Evolutionary conservation across 2,888 invertebrate species (phyloP).

Genomic region (Ornithoptera alexandrae): DNA sequence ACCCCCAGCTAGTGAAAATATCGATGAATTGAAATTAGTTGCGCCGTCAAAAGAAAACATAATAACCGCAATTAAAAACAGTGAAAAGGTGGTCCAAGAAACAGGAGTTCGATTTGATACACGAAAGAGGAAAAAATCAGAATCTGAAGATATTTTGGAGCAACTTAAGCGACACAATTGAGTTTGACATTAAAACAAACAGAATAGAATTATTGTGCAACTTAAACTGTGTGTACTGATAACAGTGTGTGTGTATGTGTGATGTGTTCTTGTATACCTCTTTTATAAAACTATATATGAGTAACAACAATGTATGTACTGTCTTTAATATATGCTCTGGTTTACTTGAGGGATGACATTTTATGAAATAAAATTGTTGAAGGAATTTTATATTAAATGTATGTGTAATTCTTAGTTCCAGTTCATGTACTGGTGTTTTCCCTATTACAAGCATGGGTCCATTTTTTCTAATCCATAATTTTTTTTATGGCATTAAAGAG

Average conservation of each 20-base stretch:
- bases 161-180: slow-evolving; percentile 59
- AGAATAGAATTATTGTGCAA: slow-evolving; percentile 1
- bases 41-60: slow-evolving; percentile 73
- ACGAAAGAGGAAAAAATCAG: slow-evolving; percentile 64
- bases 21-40: slow-evolving; percentile 65
- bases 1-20: slow-evolving; percentile 56
- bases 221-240: neutral
- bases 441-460: slow-evolving; percentile 22
- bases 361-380: slow-evolving; percentile 6
- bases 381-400: slow-evolving; percentile 6
- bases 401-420: slow-evolving; percentile 21
- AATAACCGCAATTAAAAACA: slow-evolving; percentile 70
- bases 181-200: slow-evolving; percentile 13
- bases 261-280: slow-evolving; percentile 19
- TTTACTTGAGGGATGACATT: slow-evolving; percentile 11
- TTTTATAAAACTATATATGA: slow-evolving; percentile 14
- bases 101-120: slow-evolving; percentile 69
- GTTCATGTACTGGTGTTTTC: slow-evolving; percentile 16
- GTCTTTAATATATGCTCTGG: slow-evolving; percentile 3
- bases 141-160: slow-evolving; percentile 53
- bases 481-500: slow-evolving; percentile 12
- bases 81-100: slow-evolving; percentile 70
- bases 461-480: slow-evolving; percentile 18
- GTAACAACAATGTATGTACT: slow-evolving; percentile 17
- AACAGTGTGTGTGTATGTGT: slow-evolving; percentile 4